These are phyloP conservation scores for Podarcis siculus DNA, from an alignment of 2,797 vertebrate species.

Conservation along the genomic window DNA sequence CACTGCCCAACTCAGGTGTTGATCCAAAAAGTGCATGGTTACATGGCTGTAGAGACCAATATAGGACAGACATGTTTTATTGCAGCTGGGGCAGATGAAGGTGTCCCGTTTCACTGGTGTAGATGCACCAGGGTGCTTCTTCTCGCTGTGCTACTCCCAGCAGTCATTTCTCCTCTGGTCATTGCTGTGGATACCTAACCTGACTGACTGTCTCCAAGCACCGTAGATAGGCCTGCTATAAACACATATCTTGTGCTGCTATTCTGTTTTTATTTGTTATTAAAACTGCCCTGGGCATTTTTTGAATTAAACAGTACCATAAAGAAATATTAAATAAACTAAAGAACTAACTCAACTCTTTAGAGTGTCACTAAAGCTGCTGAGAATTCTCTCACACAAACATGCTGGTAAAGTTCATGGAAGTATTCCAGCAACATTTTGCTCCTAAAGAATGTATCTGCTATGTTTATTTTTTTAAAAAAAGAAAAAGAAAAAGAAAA, in stretches of 20 bases:
- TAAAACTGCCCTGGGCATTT: not conserved
- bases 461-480: not conserved
- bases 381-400: slow-evolving; percentile 12
- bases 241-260: not conserved
- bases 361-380: not conserved
- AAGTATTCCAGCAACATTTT: slow-evolving; percentile 11
- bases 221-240: not conserved
- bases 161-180: too few relatives aligned
- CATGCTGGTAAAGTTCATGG: slow-evolving; percentile 31
- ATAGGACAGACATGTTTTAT: too few relatives aligned
- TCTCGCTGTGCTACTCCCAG: too few relatives aligned
- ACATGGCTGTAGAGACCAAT: too few relatives aligned
- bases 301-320: not conserved
- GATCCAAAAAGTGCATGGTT: not conserved
- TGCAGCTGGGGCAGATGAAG: too few relatives aligned
- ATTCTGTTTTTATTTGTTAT: not conserved
- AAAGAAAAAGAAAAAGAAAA: not conserved
- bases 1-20: too few relatives aligned
- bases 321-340: not conserved
- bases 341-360: slow-evolving; percentile 31
- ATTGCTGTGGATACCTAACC: too few relatives aligned
- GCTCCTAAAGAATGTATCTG: slow-evolving; percentile 40
- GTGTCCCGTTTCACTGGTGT: too few relatives aligned
- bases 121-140: too few relatives aligned
- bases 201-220: too few relatives aligned